Conservation (phyloP, 2,797 vertebrate genomes). For the Paedocypris micromegethes region DNA sequence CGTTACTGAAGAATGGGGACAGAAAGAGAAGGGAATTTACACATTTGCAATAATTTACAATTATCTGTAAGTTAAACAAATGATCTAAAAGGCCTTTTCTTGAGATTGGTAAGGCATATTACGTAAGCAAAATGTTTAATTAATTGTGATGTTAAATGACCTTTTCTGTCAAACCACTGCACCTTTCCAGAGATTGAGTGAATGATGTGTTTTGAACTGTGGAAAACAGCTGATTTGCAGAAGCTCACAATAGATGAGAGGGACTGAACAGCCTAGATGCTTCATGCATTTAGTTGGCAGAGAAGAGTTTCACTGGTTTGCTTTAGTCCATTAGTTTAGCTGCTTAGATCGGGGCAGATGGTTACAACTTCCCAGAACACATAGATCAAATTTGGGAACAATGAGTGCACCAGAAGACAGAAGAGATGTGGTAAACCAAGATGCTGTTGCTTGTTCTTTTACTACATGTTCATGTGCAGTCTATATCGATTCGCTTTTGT, state of each 20-base stretch:
- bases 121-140: no score
- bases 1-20: no score
- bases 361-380: conserved; percentile 48
- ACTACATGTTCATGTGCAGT: background rate
- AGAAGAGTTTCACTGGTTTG: conserved; percentile 34
- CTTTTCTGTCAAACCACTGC: conserved; percentile 43
- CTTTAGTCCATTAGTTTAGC: conserved; percentile 44
- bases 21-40: no score
- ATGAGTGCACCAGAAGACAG: conserved; percentile 62
- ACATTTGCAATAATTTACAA: no score
- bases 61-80: no score
- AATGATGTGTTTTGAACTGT: conserved; percentile 37
- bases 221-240: conserved; percentile 61
- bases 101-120: no score
- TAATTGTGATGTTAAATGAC: conserved; percentile 23
- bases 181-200: conserved; percentile 60
- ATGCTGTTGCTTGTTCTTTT: conserved; percentile 2
- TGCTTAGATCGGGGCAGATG: conserved; percentile 50
- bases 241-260: conserved; percentile 58
- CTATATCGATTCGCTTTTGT: background rate
- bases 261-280: conserved; percentile 51
- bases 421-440: conserved; percentile 58
- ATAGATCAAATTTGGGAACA: conserved; percentile 48
- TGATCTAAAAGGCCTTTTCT: no score
- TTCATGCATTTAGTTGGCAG: conserved; percentile 54